These are phyloP conservation scores for Montipora cactus DNA, from an alignment of 64 coral and sea anemone species.

Conservation along the genomic window DNA sequence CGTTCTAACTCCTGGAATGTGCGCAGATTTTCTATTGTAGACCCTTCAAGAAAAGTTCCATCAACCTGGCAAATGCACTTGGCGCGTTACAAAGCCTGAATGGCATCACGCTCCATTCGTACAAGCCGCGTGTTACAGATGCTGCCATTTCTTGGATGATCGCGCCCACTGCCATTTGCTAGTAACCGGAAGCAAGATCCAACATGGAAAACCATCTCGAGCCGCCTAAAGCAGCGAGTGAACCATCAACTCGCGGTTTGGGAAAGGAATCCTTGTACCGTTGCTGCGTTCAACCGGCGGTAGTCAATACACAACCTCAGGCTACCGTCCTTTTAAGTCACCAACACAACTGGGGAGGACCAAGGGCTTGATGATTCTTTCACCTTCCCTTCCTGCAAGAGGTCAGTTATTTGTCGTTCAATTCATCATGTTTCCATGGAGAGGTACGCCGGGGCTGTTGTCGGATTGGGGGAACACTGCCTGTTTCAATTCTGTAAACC, in stretches of 20 bases:
- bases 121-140: not conserved
- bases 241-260: not conserved
- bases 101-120: not conserved
- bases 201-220: not conserved
- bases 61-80: too few relatives aligned
- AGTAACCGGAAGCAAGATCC: too few relatives aligned
- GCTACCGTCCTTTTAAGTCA: too few relatives aligned
- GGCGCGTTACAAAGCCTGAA: not conserved
- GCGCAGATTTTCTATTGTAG: not conserved
- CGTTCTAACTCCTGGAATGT: not conserved
- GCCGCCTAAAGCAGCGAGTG: not conserved
- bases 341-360: too few relatives aligned
- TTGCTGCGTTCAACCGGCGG: not conserved
- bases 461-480: too few relatives aligned
- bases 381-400: too few relatives aligned
- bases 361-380: too few relatives aligned
- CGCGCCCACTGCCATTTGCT: too few relatives aligned
- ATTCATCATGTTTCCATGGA: not conserved
- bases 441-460: too few relatives aligned
- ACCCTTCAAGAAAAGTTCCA: too few relatives aligned
- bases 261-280: not conserved
- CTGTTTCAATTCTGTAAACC: not conserved
- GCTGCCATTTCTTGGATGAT: too few relatives aligned
- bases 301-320: too few relatives aligned
- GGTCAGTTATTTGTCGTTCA: not conserved